phyloP scores from a whole-genome alignment of 2,888 invertebrate species.

The Congeria kusceri region DNA sequence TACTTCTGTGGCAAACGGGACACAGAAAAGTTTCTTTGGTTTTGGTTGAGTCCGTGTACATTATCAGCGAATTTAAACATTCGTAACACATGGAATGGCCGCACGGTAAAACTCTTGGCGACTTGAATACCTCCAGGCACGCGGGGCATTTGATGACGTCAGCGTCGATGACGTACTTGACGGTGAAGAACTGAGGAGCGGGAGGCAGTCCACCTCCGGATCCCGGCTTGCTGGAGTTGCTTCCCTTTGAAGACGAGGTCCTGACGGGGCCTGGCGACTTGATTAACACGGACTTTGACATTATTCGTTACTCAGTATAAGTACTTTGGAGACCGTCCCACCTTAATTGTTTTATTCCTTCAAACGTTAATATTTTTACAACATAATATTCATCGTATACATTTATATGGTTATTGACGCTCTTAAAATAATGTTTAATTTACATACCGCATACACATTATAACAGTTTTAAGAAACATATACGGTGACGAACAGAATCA shows the following conservation, averaged over 20 bases:
- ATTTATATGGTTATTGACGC: no score
- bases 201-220: constrained; percentile 29
- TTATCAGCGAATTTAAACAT: constrained; percentile 51
- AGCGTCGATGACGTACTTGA: constrained; percentile 52
- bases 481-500: no score
- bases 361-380: no score
- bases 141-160: constrained; percentile 61
- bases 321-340: no score
- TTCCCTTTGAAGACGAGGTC: constrained; percentile 6
- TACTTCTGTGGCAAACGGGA: constrained; percentile 45
- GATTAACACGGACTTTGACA: neutral
- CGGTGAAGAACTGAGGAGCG: constrained; percentile 38
- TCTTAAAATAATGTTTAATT: no score
- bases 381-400: no score
- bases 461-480: no score
- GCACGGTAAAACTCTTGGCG: constrained; percentile 56
- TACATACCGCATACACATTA: no score
- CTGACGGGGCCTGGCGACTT: neutral
- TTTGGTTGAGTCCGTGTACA: constrained; percentile 50
- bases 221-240: constrained; percentile 6
- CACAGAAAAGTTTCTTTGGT: constrained; percentile 52
- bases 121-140: constrained; percentile 58
- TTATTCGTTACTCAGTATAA: neutral
- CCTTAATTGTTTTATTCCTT: no score
- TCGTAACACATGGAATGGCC: constrained; percentile 58